Evolutionary conservation across 2,113 vertebrate genomes (phyloP).

Genomic region (Rhizomys pruinosus): DNA sequence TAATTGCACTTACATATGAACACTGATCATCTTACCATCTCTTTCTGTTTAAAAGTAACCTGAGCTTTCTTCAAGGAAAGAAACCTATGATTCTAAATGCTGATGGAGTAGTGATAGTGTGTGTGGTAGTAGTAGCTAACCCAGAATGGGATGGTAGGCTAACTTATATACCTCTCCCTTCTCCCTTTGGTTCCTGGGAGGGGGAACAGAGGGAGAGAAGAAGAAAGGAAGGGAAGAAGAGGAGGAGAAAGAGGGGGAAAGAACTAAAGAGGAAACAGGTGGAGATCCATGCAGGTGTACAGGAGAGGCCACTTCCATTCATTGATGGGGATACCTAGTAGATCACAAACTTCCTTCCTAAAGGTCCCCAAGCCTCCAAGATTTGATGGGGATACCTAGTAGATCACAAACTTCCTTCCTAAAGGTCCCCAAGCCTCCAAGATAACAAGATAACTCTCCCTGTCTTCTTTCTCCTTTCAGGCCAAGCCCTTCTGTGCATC

Average conservation of each 20-base stretch:
- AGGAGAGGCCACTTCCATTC: constrained; percentile 53
- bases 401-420: constrained; percentile 35
- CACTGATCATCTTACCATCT: constrained; percentile 42
- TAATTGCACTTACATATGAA: constrained; percentile 46
- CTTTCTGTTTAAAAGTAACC: constrained; percentile 56
- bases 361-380: background rate
- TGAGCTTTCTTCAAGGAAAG: constrained; percentile 58
- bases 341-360: constrained; percentile 35
- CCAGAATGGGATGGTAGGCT: constrained; percentile 54
- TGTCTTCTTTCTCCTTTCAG: background rate
- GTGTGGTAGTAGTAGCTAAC: constrained; percentile 24
- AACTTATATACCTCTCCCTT: constrained; percentile 72
- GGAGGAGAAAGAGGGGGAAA: background rate
- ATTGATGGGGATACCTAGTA: background rate
- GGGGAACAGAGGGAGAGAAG: constrained; percentile 10
- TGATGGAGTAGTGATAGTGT: no score
- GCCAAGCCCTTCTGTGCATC: background rate
- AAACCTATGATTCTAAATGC: constrained; percentile 67
- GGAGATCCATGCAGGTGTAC: constrained; percentile 29
- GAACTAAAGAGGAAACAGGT: background rate
- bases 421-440: background rate
- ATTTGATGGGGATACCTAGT: background rate
- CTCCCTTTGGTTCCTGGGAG: constrained; percentile 73
- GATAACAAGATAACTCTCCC: background rate
- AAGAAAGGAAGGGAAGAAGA: constrained; percentile 14